Base-by-base conservation (phyloP, 2,797 vertebrate species). In the Trichosurus vulpecula region DNA sequence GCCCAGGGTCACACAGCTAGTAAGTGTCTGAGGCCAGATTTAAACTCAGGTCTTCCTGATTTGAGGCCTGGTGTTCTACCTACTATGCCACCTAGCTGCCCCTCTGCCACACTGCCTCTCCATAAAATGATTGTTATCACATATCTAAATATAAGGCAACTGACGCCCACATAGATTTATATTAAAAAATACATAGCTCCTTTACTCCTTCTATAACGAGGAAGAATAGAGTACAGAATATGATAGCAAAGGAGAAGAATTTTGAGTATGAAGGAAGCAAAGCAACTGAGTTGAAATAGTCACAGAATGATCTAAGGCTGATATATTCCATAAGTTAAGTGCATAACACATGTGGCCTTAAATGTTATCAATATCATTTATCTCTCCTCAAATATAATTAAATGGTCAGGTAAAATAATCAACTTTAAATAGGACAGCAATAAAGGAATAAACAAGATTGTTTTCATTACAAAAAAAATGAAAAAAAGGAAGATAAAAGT, bases 401-500 rank as follows among this genome's bases (percentile, higher is more conserved):
- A 52, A 29, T 54, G 12, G 53, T 53, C n/a, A 94, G 93, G 96
- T 6, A 94, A 95, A 93, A 97, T 29, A 66, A 89, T 41, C 87
- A 92, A 92, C 29, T 94, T 58, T 54, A 81, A 91, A 96, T 96
- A 90, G 54, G 87, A 91, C 52, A 52, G 1, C 66, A 35, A 56
- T 94, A 31, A 92, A 94, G 90, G 29, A 90, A 56, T 9, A 92
- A 93, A 35, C n/a, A 22, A 47, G 56, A 53, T 74, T 92, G 29
- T 94, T 93, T 35, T 47, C 54, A 54, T 92, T 92, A 90, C 95
- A 92, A 96, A 52, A 95, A 95, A 52, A 95, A 52, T 2, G 3
- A 74, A 56, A 74, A 93, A 61, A 61, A 95, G 30, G 31, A 90
- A 95, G 90, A 91, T 1, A 92, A 93, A 94, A 94, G 0, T 58